Conservation (phyloP, 1,140 invertebrate species). For the Copidosoma floridanum region DNA sequence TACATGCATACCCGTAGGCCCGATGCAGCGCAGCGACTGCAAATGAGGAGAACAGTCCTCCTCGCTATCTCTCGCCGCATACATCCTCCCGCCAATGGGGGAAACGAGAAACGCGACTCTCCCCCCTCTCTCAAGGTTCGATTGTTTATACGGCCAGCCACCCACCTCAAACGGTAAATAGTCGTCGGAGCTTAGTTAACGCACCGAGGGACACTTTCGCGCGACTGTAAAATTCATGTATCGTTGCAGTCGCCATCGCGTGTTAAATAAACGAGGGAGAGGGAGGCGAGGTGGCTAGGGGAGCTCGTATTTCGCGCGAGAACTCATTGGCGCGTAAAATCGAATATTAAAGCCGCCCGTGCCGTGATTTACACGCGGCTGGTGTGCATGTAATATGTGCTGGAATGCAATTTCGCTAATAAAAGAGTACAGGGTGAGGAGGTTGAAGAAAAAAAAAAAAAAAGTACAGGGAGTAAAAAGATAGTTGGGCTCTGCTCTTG, state of each 20-base stretch:
- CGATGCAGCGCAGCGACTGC: constrained; percentile 8
- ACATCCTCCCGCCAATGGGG: background rate
- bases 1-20: no score
- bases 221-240: background rate
- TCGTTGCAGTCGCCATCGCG: background rate
- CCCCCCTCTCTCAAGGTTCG: background rate
- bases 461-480: background rate
- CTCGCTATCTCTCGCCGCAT: constrained; percentile 2
- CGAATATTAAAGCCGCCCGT: constrained; percentile 37
- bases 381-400: constrained; percentile 46
- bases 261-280: background rate
- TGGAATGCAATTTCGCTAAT: constrained; percentile 45
- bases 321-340: constrained; percentile 51
- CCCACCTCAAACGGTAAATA: constrained; percentile 19
- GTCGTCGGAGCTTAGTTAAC: background rate
- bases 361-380: constrained; percentile 50
- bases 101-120: background rate
- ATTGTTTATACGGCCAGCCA: constrained; percentile 14
- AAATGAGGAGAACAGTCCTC: constrained; percentile 14
- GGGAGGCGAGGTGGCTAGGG: no score
- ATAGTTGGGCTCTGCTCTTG: background rate
- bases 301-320: constrained; percentile 41
- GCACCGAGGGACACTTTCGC: background rate
- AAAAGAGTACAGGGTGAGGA: constrained; percentile 17
- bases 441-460: no score